These are phyloP conservation scores for Lithophane ornitopus DNA, from an alignment of 2,888 invertebrate species.

Conservation along the genomic window DNA sequence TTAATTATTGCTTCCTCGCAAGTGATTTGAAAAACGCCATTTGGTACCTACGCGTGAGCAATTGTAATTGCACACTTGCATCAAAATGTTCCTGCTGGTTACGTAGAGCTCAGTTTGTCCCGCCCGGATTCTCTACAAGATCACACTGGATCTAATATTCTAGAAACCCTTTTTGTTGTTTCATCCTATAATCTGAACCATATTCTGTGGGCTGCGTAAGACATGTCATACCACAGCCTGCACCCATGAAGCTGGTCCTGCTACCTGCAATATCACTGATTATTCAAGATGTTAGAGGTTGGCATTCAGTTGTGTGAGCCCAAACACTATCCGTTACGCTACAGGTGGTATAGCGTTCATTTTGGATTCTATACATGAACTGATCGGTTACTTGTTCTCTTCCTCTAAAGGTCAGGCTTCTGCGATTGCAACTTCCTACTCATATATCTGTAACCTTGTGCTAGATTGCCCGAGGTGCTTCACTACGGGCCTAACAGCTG, in stretches of 20 bases:
- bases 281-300: background rate
- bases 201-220: background rate
- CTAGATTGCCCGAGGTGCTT: background rate
- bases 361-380: conserved; percentile 10
- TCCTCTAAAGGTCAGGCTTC: background rate
- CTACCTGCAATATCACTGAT: background rate
- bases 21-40: background rate
- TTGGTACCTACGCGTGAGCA: background rate
- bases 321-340: background rate
- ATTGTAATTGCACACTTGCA: background rate
- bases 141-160: background rate
- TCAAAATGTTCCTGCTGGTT: background rate
- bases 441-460: background rate
- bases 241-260: background rate
- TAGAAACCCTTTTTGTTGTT: background rate
- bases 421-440: background rate
- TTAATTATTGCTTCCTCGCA: background rate
- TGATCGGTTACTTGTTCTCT: background rate
- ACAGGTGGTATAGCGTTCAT: background rate
- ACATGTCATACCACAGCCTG: background rate
- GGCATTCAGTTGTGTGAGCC: background rate
- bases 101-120: background rate
- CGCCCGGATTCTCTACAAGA: background rate
- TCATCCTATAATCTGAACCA: background rate
- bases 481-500: conserved; percentile 12